Conservation (phyloP, 2,113 vertebrate species). For the Puntigrus tetrazona region DNA sequence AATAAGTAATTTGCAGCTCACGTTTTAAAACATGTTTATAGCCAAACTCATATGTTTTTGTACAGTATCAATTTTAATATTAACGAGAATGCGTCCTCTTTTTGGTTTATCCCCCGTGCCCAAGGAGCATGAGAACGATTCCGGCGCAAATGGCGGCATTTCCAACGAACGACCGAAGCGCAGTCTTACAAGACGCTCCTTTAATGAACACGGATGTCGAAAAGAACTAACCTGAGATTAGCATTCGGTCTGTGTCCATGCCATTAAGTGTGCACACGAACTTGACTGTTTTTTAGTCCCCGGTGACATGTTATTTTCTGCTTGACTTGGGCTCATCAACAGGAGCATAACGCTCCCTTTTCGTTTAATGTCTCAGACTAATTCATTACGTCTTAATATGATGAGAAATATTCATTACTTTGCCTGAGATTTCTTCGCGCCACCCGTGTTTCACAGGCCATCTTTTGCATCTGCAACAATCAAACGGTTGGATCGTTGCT, state of each 20-base stretch:
- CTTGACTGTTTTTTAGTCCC: slow-evolving; percentile 39
- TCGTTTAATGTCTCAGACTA: slow-evolving; percentile 49
- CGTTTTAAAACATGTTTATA: too few species aligned
- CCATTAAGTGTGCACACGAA: slow-evolving; percentile 19
- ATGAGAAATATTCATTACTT: slow-evolving; percentile 59
- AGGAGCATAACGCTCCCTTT: slow-evolving; percentile 65
- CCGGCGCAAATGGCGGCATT: background rate
- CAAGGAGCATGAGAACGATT: too few species aligned
- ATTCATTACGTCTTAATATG: slow-evolving; percentile 53
- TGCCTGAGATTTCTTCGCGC: slow-evolving; percentile 36
- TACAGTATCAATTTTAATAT: background rate
- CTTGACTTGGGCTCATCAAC: slow-evolving; percentile 65
- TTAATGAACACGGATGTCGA: slow-evolving; percentile 7
- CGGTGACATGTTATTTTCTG: slow-evolving; percentile 66
- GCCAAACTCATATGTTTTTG: too few species aligned
- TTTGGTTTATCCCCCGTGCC: background rate
- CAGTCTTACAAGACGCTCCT: background rate
- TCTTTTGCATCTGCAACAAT: background rate
- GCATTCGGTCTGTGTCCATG: background rate
- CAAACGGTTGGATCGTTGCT: background rate
- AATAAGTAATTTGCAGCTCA: too few species aligned
- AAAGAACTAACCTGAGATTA: background rate
- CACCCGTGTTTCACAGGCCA: background rate
- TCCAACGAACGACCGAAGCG: background rate
- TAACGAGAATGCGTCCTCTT: background rate